Conservation (phyloP, 2,113 vertebrate species). For the Alaudala cheleensis region DNA sequence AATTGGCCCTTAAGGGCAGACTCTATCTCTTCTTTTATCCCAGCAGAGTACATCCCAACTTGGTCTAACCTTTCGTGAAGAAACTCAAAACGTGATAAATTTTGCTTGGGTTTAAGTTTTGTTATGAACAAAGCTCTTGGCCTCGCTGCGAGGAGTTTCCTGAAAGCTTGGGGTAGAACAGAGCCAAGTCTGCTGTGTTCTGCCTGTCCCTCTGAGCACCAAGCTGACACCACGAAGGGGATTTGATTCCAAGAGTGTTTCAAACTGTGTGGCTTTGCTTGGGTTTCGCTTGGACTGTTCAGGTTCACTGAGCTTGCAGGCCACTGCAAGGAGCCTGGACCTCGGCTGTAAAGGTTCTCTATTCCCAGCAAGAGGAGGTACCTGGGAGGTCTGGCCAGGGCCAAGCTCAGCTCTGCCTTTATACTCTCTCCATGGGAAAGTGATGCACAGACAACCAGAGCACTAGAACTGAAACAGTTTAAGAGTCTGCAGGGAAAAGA, state of each 20-base stretch:
- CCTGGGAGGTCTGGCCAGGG: not conserved
- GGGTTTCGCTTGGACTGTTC: constrained; percentile 38
- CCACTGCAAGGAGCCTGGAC: not conserved
- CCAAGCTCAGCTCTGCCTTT: not conserved
- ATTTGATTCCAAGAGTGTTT: constrained; percentile 30
- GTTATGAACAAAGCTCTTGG: constrained; percentile 19
- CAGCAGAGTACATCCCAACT: constrained; percentile 4
- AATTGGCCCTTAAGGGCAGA: constrained; percentile 20
- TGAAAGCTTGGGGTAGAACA: constrained; percentile 40
- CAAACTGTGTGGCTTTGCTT: constrained; percentile 47
- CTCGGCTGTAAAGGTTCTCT: not conserved
- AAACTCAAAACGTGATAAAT: constrained; percentile 41
- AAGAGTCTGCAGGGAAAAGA: not conserved
- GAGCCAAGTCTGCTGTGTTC: constrained; percentile 21
- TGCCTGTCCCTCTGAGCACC: not conserved
- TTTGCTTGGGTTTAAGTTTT: constrained; percentile 39
- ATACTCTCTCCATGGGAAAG: not conserved
- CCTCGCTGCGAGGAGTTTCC: constrained; percentile 10
- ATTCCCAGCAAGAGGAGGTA: not conserved
- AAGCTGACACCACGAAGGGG: not conserved
- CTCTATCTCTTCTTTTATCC: constrained; percentile 9
- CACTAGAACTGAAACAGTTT: not conserved
- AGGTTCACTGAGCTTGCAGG: constrained; percentile 35
- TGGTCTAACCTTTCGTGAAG: constrained; percentile 42
- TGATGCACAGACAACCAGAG: not conserved